A percentile compares a stretch with the other conserved stretches of the same genome.
phyloP scores from a whole-genome alignment of 2,888 invertebrate species.

The Drosophila mimica region DNA sequence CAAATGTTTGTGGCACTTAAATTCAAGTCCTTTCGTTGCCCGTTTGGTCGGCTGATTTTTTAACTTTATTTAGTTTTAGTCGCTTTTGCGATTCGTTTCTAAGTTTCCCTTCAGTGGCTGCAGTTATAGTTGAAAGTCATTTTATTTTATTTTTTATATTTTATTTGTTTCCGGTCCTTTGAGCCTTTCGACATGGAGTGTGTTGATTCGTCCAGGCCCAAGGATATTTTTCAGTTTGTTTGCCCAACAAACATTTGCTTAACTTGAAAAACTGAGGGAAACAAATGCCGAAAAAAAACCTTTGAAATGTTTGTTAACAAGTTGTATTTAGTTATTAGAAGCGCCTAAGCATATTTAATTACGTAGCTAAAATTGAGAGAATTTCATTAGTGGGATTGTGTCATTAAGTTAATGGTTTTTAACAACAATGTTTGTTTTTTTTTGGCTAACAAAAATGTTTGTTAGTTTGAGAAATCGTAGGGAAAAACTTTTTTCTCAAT shows the following conservation, averaged over 20 bases:
- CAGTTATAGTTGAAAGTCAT: slow-evolving; percentile 46
- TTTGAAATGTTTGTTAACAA: neutral
- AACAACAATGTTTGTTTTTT: neutral
- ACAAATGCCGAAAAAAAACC: neutral
- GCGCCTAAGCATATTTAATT: neutral
- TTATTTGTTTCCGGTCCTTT: slow-evolving; percentile 32
- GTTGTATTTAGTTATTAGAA: neutral
- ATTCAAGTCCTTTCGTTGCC: neutral
- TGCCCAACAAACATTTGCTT: slow-evolving; percentile 43
- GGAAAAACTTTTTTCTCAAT: neutral
- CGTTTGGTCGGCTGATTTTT: slow-evolving; percentile 5
- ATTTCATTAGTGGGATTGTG: neutral
- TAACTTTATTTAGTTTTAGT: slow-evolving; percentile 10
- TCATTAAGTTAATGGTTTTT: neutral
- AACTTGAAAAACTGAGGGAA: slow-evolving; percentile 6
- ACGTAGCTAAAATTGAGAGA: neutral
- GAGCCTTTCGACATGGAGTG: slow-evolving; percentile 29
- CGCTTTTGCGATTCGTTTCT: slow-evolving; percentile 28
- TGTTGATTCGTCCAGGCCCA: slow-evolving; percentile 40
- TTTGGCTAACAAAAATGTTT: neutral
- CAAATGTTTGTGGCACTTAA: slow-evolving; percentile 61
- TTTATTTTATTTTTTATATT: slow-evolving; percentile 14
- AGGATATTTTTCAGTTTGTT: slow-evolving; percentile 33
- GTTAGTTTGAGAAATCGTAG: neutral
- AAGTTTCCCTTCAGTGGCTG: slow-evolving; percentile 54